Conservation (phyloP, 1,140 invertebrate genomes). For the Luehdorfia chinensis region DNA sequence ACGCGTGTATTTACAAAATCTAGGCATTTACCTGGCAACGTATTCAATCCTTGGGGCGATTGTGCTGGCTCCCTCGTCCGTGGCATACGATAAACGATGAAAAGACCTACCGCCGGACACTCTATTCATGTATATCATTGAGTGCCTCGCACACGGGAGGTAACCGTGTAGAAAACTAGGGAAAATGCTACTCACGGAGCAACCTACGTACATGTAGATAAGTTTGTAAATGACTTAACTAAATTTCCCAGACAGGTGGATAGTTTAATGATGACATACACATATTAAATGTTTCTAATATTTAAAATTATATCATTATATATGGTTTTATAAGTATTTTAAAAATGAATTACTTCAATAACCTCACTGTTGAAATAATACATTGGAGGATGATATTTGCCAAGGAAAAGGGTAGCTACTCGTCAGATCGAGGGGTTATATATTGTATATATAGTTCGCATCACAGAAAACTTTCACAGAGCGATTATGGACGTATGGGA, state of each 20-base stretch:
- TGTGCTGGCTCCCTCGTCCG: slow-evolving; percentile 34
- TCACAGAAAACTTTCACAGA: too few species aligned
- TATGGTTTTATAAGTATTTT: too few species aligned
- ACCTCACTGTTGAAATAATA: too few species aligned
- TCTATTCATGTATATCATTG: slow-evolving; percentile 46
- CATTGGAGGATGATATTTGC: too few species aligned
- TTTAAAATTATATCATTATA: too few species aligned
- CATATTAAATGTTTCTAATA: too few species aligned
- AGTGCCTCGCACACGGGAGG: slow-evolving; percentile 23
- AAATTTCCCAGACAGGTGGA: not conserved
- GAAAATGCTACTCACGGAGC: slow-evolving; percentile 2
- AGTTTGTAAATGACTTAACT: not conserved
- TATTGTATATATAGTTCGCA: too few species aligned
- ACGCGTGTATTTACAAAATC: slow-evolving; percentile 27
- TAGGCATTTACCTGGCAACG: slow-evolving; percentile 30
- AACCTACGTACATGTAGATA: not conserved
- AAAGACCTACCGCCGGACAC: slow-evolving; percentile 39
- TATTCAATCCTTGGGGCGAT: slow-evolving; percentile 28
- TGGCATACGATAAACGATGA: slow-evolving; percentile 38
- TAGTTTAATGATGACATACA: not conserved
- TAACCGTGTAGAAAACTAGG: slow-evolving; percentile 34
- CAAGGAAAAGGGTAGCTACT: too few species aligned
- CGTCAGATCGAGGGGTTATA: too few species aligned
- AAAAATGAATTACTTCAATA: too few species aligned
- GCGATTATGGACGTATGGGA: too few species aligned